A percentile compares a stretch with the other conserved stretches of the same genome.
Evolutionary conservation across 2,113 vertebrate species (phyloP).

Genomic region (Macrotus californicus): DNA sequence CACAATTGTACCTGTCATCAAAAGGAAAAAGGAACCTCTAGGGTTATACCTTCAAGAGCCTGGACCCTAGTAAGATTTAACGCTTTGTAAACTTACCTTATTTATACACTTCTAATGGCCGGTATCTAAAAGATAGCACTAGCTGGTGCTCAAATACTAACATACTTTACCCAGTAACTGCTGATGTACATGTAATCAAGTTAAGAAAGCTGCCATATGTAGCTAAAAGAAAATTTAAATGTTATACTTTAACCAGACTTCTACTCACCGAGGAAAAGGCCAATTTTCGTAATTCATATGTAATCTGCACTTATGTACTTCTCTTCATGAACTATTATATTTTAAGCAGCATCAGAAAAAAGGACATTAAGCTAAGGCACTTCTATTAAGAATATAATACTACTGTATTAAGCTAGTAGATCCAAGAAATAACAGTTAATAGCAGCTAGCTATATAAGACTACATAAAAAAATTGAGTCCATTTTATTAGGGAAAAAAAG

Average conservation of each 20-base stretch:
- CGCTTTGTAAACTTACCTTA: background rate
- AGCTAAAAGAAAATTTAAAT: background rate
- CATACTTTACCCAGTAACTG: background rate
- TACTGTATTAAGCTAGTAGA: background rate
- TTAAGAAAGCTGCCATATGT: background rate
- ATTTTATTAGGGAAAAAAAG: background rate
- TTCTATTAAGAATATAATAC: background rate
- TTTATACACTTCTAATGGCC: background rate
- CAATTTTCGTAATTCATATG: background rate
- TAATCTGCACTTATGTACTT: background rate
- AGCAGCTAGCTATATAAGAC: background rate
- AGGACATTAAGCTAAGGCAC: background rate
- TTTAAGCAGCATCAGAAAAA: slow-evolving; percentile 13
- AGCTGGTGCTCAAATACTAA: background rate
- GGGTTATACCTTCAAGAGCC: background rate
- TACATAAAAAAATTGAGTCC: background rate
- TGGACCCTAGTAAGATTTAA: background rate
- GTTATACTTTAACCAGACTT: background rate
- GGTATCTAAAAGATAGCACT: background rate
- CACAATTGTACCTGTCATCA: slow-evolving; percentile 88
- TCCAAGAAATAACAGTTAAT: background rate
- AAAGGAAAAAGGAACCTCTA: background rate
- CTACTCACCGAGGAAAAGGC: background rate
- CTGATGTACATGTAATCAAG: background rate
- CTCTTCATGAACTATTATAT: background rate